These are phyloP conservation scores for Hypothenemus hampei DNA, from an alignment of 1,140 invertebrate species.

Conservation along the genomic window DNA sequence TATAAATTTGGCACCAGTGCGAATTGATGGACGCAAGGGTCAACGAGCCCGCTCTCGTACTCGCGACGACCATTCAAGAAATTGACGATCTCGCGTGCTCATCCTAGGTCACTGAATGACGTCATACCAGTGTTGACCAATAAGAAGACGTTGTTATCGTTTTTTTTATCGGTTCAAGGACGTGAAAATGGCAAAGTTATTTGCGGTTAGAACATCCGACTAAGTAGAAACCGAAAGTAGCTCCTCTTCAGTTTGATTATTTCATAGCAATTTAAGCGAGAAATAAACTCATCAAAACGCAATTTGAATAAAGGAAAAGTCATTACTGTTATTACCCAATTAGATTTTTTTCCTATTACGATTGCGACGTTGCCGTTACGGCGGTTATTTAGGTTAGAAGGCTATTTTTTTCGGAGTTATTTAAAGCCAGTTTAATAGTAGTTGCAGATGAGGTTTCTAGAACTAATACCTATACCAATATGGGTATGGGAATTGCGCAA, in stretches of 20 bases:
- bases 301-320: no score
- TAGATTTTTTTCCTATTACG: no score
- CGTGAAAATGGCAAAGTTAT: background rate
- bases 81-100: slow-evolving; percentile 16
- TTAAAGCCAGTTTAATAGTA: no score
- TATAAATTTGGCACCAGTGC: slow-evolving; percentile 9
- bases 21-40: slow-evolving; percentile 14
- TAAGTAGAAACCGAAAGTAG: background rate
- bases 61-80: slow-evolving; percentile 30
- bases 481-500: no score
- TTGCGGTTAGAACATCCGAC: background rate
- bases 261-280: background rate
- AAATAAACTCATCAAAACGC: no score
- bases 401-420: no score
- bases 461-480: no score
- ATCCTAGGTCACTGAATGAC: slow-evolving; percentile 31
- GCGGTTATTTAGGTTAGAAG: no score
- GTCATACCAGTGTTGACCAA: slow-evolving; percentile 9
- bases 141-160: background rate
- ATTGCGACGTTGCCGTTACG: no score
- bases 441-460: no score
- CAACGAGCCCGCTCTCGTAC: slow-evolving; percentile 20
- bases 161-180: slow-evolving; percentile 2
- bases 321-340: no score
- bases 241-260: background rate